Percentiles rank a stretch among this genome's conserved stretches.
phyloP scores from a whole-genome alignment of 1,140 invertebrate genomes.

The Drosophila cardini region DNA sequence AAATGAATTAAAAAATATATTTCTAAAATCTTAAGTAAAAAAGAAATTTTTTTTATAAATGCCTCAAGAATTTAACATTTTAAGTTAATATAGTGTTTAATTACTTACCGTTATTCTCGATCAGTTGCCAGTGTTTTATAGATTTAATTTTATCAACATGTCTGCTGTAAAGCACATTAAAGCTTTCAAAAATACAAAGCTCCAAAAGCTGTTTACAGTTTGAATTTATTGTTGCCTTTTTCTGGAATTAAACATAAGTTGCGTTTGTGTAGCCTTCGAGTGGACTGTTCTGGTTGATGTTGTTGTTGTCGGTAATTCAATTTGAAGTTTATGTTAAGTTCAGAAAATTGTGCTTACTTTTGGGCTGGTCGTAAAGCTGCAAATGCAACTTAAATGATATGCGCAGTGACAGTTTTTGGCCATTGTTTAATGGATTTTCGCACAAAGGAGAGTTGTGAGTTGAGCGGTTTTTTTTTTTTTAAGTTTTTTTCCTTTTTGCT shows the following conservation, averaged over 20 bases:
- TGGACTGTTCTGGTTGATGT: not conserved
- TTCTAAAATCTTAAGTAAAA: too few species aligned
- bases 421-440: conserved; percentile 40
- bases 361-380: conserved; percentile 16
- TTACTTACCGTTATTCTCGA: too few species aligned
- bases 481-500: conserved; percentile 16
- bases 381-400: conserved; percentile 6
- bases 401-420: conserved; percentile 27
- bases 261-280: not conserved
- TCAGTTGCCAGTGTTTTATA: too few species aligned
- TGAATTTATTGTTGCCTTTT: not conserved
- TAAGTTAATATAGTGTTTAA: too few species aligned
- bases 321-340: conserved; percentile 11
- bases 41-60: too few species aligned
- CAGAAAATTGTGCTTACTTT: not conserved
- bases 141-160: not conserved
- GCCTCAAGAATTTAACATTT: too few species aligned
- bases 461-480: not conserved
- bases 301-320: conserved; percentile 9
- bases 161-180: not conserved
- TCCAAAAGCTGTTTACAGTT: not conserved
- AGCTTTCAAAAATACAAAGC: not conserved
- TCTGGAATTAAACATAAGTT: not conserved
- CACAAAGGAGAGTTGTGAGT: conserved; percentile 23
- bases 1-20: too few species aligned